Evolutionary conservation across 1,140 invertebrate species (phyloP), one percentile per base, ranked within the genome.

Genomic region (Leguminivora glycinivorella): DNA sequence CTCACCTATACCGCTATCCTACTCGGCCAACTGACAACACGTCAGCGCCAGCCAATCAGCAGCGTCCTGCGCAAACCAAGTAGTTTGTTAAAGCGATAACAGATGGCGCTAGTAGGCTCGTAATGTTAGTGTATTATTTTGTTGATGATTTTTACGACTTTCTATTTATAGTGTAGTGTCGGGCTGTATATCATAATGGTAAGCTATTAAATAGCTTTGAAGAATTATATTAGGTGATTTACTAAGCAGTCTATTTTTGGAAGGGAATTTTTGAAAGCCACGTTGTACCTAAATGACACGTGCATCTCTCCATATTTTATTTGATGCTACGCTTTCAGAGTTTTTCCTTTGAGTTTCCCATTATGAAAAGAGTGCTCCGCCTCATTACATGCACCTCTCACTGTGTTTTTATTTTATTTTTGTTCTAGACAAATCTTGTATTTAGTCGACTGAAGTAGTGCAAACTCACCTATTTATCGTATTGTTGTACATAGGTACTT

Each of bases 21-120:
- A 67, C 6, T 70, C 81, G 75, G 79, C 80, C 83, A 75, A 70
- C 76, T 82, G 78, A 83, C 75, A 70, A 60, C 60, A 78, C 78
- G 78, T 78, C 76, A 75, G 56, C 67, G 58, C 24, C 63, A 43
- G 70, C 78, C 79, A 81, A 79, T 81, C 66, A 78, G 67, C 69
- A 60, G 78, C 75, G 69, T 58, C 52, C 58, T 40, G 31, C 52
- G 40, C 56, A 72, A n/a, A 47, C 75, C 6, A 69, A 71, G 60
- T 76, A 83, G 76, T 88, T 80, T 70, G 56, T 60, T 74, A 76
- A 72, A 6, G 29, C 72, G 70, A n/a, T 60, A 73, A 76, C 76
- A 90, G 88, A 88, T 90, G 88, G 87, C 83, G 81, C 70, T 85
- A 82, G 72, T 68, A 69, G 77, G 72, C 17, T 19, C 43, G 19